Percentiles rank a stretch among this genome's conserved stretches.
These are phyloP conservation scores for Spongilla lacustris DNA, from an alignment of 37 sponge, comb jelly and placozoan genomes.

Conservation along the genomic window DNA sequence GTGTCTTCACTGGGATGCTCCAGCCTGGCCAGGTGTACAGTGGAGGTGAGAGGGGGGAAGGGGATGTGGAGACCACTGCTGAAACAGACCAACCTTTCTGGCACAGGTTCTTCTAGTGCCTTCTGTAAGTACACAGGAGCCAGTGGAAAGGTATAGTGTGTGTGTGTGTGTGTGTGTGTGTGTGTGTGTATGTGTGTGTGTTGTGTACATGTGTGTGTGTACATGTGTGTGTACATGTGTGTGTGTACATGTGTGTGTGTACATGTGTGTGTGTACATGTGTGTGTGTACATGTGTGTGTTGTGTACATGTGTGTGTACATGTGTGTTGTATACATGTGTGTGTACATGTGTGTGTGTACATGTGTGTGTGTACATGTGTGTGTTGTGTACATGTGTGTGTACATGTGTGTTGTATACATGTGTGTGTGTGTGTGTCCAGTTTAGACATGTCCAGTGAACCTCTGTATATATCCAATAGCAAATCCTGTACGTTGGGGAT, in stretches of 20 bases:
- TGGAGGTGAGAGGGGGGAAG: slow-evolving; percentile 67
- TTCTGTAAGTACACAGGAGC: slow-evolving; percentile 73
- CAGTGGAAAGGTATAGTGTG: slow-evolving; percentile 54
- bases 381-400: too few species aligned
- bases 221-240: neutral
- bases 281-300: too few species aligned
- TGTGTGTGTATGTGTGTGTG: neutral
- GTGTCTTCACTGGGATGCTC: slow-evolving; percentile 60
- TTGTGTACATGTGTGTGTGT: slow-evolving; percentile 8
- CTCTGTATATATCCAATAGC: slow-evolving; percentile 13
- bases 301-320: neutral
- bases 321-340: neutral
- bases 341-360: too few species aligned
- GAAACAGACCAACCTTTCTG: neutral
- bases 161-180: slow-evolving; percentile 7
- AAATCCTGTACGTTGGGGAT: slow-evolving; percentile 93
- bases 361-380: too few species aligned
- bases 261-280: too few species aligned
- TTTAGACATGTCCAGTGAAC: neutral
- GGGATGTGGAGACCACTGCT: neutral
- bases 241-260: too few species aligned
- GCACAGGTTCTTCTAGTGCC: slow-evolving; percentile 77
- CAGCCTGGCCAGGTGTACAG: slow-evolving; percentile 65
- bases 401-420: too few species aligned
- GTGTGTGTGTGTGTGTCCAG: neutral